A percentile compares a stretch with the other conserved stretches of the same genome.
Evolutionary conservation across 2,113 vertebrate species (phyloP).

Genomic region (Zapornia atra): DNA sequence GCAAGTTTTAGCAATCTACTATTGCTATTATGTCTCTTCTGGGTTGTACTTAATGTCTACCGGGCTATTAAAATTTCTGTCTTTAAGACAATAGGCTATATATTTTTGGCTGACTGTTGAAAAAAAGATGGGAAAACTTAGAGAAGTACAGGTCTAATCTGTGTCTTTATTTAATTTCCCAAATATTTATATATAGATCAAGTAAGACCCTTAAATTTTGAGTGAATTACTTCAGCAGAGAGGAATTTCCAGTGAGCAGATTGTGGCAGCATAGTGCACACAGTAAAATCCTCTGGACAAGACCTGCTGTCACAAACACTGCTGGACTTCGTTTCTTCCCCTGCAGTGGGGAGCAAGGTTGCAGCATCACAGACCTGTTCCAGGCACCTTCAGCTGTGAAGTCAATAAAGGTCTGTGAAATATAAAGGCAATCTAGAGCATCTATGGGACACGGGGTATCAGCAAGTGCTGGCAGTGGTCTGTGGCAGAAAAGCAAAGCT

Average conservation of each 20-base stretch:
- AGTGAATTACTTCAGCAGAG: background rate
- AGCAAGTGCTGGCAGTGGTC: background rate
- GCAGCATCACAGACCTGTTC: background rate
- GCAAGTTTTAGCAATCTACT: background rate
- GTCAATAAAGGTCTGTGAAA: background rate
- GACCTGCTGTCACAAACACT: background rate
- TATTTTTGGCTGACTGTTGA: background rate
- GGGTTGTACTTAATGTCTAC: background rate
- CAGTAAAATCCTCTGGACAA: background rate
- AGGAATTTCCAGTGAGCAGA: background rate
- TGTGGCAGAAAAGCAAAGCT: background rate
- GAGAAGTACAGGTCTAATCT: background rate
- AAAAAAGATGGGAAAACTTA: background rate
- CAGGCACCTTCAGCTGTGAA: background rate
- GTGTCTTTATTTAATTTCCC: background rate
- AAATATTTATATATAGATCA: accelerated
- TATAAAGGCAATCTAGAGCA: background rate
- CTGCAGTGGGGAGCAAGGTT: background rate
- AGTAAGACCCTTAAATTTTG: background rate
- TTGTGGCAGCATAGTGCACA: background rate
- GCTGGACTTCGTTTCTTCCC: background rate
- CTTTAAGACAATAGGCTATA: background rate
- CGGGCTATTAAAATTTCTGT: background rate
- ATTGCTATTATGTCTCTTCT: background rate
- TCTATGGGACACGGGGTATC: background rate